These are phyloP conservation scores for Gasteruption jaculator DNA, from an alignment of 2,888 invertebrate species.

Conservation along the genomic window DNA sequence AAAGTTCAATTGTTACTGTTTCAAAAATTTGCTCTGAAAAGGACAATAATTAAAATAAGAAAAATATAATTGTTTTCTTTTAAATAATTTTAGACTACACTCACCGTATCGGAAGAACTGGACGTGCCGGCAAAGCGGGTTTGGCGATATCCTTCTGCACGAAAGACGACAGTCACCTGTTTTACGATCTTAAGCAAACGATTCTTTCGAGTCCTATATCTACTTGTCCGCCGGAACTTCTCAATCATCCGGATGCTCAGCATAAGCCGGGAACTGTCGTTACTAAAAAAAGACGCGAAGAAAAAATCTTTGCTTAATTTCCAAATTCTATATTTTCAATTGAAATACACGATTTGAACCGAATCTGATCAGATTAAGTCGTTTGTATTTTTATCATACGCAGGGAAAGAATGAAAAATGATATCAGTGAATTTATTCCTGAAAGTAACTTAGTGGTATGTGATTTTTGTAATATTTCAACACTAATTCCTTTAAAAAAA, in stretches of 20 bases:
- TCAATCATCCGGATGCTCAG: constrained; percentile 98
- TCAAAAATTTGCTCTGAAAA: constrained; percentile 7
- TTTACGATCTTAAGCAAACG: constrained; percentile 95
- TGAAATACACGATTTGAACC: constrained; percentile 1
- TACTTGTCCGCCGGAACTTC: constrained; percentile 90
- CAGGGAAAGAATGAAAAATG: too few species aligned
- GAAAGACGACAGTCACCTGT: constrained; percentile 90
- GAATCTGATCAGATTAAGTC: too few species aligned
- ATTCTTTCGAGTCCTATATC: constrained; percentile 86
- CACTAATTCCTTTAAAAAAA: too few species aligned
- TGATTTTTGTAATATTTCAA: too few species aligned
- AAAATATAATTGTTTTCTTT: constrained; percentile 10
- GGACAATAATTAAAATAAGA: background rate
- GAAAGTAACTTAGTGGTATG: too few species aligned
- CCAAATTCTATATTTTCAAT: background rate
- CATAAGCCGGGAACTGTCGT: constrained; percentile 94
- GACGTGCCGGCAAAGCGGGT: constrained; percentile 97
- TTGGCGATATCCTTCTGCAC: constrained; percentile 95
- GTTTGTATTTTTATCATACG: too few species aligned
- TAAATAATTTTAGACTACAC: constrained; percentile 68
- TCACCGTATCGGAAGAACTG: constrained; percentile 98
- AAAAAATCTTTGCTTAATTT: constrained; percentile 86
- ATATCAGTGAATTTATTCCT: too few species aligned
- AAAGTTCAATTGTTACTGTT: constrained; percentile 3
- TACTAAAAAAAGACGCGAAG: constrained; percentile 89